Base-by-base conservation (phyloP, 2,888 invertebrate species). In the Mythimna pallens region DNA sequence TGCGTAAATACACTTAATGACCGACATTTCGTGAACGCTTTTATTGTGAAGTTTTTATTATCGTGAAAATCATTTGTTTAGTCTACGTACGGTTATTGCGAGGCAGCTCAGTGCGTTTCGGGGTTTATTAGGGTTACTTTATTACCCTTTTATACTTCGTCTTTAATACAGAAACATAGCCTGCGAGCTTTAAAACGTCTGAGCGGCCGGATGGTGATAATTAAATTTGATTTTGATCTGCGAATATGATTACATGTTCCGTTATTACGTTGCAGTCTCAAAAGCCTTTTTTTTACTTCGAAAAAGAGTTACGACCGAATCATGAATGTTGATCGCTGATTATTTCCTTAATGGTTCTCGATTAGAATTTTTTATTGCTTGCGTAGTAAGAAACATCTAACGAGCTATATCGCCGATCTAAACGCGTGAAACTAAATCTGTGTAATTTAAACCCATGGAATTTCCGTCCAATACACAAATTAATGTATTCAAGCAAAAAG, bases 21-120 rank as follows among this genome's bases (percentile, higher is more conserved):
- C 95, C 94, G 93, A 94, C 95, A 95, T 95, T 94, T 94, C 92
- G 94, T 94, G 94, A 95, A 93, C 93, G 94, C 90, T 95, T 95
- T 95, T 95, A 96, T 95, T 95, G 95, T 95, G 92, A 95, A 94
- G 94, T 95, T 95, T 96, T 96, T 96, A 95, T 95, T 95, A 94
- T 95, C 94, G 91, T 91, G 93, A 95, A 94, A 94, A 94, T 95
- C 94, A 94, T 95, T 95, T 96, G 95, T 96, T 95, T 95, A 96
- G 95, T 95, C 95, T 95, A 94, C 95, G 92, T 95, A 95, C 93
- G 93, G 94, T 93, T 94, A 94, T 94, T 93, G 94, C 94, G 93
- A 93, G 89, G 90, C 92, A 90, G 89, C 89, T 91, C 92, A 89
- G 90, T 94, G 92, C 92, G 92, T 93, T 94, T 94, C 92, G 92